These are phyloP conservation scores for Clavelina lepadiformis DNA, from an alignment of 23 tunicate genomes.

Conservation along the genomic window DNA sequence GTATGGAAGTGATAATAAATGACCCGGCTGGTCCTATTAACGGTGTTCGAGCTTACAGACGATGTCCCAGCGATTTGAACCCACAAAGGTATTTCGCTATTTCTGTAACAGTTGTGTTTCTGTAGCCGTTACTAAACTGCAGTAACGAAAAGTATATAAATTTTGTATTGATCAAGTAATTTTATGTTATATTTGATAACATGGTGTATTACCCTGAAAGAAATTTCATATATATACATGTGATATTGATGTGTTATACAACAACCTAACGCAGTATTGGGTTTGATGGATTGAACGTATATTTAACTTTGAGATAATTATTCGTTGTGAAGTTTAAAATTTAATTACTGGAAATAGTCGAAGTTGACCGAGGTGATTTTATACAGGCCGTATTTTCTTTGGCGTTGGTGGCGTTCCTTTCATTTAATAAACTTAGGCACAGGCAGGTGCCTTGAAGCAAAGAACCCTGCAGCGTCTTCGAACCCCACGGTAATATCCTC, in stretches of 20 bases:
- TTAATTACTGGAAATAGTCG: no score
- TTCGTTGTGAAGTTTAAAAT: no score
- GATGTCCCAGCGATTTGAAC: slow-evolving; percentile 59
- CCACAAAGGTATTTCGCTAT: slow-evolving; percentile 65
- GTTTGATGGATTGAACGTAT: no score
- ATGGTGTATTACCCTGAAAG: no score
- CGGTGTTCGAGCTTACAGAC: slow-evolving; percentile 53
- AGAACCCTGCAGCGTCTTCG: slow-evolving; percentile 26
- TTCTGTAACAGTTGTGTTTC: background rate
- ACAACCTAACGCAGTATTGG: no score
- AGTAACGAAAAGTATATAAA: no score
- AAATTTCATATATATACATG: no score
- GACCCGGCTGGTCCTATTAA: slow-evolving; percentile 63
- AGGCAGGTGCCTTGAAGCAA: slow-evolving; percentile 65
- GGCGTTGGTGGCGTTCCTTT: slow-evolving; percentile 82
- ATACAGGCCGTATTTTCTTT: slow-evolving; percentile 36
- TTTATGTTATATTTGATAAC: background rate
- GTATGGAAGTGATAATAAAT: slow-evolving; percentile 74
- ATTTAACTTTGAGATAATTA: no score
- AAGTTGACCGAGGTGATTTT: no score
- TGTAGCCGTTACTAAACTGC: background rate
- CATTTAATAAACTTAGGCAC: slow-evolving; percentile 61
- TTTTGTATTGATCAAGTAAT: no score
- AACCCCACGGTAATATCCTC: slow-evolving; percentile 23
- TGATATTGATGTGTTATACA: no score